Conservation (phyloP, 2,113 vertebrate species). For the Oryzias woworae region DNA sequence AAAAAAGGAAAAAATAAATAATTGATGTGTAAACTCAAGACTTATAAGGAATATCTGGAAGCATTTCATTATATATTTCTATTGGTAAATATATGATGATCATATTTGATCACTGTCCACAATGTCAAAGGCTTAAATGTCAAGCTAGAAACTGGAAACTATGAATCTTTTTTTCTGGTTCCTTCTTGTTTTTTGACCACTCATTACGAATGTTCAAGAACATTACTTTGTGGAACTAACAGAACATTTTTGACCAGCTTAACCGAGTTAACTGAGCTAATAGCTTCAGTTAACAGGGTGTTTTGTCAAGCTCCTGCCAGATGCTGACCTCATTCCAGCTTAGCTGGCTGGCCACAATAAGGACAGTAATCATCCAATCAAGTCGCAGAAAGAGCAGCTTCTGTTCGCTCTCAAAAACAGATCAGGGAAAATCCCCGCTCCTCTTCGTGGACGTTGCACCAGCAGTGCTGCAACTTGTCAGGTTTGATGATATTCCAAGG, state of each 20-base stretch:
- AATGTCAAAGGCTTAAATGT: slow-evolving; percentile 55
- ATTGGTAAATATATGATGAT: too few species aligned
- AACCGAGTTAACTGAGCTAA: slow-evolving; percentile 50
- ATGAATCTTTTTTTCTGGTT: slow-evolving; percentile 5
- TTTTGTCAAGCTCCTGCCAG: slow-evolving; percentile 41
- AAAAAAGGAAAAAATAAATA: too few species aligned
- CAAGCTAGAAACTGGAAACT: slow-evolving; percentile 29
- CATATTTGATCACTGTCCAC: slow-evolving; percentile 33
- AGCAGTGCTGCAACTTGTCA: slow-evolving; percentile 16
- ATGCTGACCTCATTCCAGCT: slow-evolving; percentile 62
- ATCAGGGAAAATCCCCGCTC: slow-evolving; percentile 51
- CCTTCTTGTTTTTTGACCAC: slow-evolving; percentile 23
- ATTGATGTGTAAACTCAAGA: too few species aligned
- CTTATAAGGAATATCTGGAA: too few species aligned
- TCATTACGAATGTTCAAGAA: slow-evolving; percentile 19
- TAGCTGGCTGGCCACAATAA: slow-evolving; percentile 28
- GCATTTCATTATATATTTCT: too few species aligned
- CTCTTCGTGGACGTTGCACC: slow-evolving; percentile 10
- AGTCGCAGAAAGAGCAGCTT: slow-evolving; percentile 55
- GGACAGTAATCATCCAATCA: slow-evolving; percentile 56
- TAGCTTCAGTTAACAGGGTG: slow-evolving; percentile 43
- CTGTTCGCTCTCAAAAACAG: slow-evolving; percentile 45
- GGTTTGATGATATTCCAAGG: slow-evolving; percentile 16
- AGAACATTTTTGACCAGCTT: slow-evolving; percentile 19
- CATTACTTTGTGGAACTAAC: slow-evolving; percentile 23